Evolutionary conservation across 1,140 invertebrate genomes (phyloP).

Genomic region (Myzus persicae): DNA sequence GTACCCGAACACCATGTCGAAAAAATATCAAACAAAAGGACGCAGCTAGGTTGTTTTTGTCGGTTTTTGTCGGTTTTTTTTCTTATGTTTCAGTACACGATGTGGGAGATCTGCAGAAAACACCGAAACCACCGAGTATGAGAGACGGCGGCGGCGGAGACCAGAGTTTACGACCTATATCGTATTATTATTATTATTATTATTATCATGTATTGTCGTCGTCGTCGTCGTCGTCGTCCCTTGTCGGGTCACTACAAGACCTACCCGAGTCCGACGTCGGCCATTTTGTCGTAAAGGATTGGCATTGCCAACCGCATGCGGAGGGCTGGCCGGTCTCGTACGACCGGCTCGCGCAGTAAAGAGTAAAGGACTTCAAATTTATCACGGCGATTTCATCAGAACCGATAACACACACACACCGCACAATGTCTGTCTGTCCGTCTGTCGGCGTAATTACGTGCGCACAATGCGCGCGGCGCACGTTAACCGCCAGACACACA

Average conservation of each 20-base stretch:
- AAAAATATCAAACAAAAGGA: not conserved
- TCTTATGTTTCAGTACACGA: not conserved
- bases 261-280: not conserved
- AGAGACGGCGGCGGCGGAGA: not conserved
- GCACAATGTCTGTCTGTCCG: conserved; percentile 3
- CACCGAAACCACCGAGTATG: not conserved
- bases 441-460: conserved; percentile 2
- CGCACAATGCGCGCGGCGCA: not conserved
- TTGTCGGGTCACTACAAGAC: not conserved
- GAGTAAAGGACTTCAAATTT: not conserved
- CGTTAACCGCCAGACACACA: not conserved
- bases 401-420: not conserved
- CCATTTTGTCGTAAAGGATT: conserved; percentile 42
- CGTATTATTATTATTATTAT: not conserved
- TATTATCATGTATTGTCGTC: not conserved
- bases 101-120: conserved; percentile 19
- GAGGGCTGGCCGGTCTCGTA: not conserved
- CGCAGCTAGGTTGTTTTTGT: not conserved
- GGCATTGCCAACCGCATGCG: not conserved
- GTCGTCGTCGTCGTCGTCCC: not conserved
- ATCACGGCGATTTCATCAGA: not conserved
- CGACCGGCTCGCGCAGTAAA: not conserved
- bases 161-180: conserved; percentile 19
- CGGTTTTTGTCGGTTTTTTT: not conserved
- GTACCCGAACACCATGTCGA: not conserved